Evolutionary conservation across 2,797 vertebrate genomes (phyloP), one percentile per base, ranked within the genome.

Genomic region (Malacoctenus gilli): DNA sequence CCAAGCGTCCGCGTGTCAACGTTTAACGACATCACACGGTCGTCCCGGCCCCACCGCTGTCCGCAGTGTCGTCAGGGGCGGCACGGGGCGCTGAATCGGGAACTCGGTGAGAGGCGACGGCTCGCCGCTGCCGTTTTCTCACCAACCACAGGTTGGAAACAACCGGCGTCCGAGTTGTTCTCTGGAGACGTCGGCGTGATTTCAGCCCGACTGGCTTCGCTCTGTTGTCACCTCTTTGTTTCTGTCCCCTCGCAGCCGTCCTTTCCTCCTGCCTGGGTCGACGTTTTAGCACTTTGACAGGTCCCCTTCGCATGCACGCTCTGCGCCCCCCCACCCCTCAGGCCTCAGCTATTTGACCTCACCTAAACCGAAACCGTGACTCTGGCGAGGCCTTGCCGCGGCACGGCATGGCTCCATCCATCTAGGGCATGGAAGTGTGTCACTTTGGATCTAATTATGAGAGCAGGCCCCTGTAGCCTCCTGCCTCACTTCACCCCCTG

Each of bases 361-460:
- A 19, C 18, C 64, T 38, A 38, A 42, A 32, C 62, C 46, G 56
- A 48, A 30, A 9, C 47, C 42, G 8, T 48, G 69, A 66, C 60
- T 72, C 20, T 0, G 21, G 38, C 43, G 14, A 37, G 53, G 68
- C 72, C n/a, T n/a, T n/a, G 7, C 28, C 3, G 61, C 11, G 4
- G 22, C 53, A 13, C 13, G 15, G 51, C 60, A 13, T 10, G 5
- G 56, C 53, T 67, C 57, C 31, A 57, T 52, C 60, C 79, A 82
- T 75, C 21, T 72, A 64, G 73, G 60, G 58, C 54, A 39, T 54
- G 23, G n/a, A 75, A 79, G 63, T 77, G 67, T 80, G 71, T 74
- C 75, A 75, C 50, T 8, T 60, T 70, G 66, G 68, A 66, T 80
- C 72, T 85, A 72, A 83, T 84, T 77, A 79, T 81, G 74, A 75